Evolutionary conservation across 2,113 vertebrate species (phyloP).

Genomic region (Lutjanus erythropterus): DNA sequence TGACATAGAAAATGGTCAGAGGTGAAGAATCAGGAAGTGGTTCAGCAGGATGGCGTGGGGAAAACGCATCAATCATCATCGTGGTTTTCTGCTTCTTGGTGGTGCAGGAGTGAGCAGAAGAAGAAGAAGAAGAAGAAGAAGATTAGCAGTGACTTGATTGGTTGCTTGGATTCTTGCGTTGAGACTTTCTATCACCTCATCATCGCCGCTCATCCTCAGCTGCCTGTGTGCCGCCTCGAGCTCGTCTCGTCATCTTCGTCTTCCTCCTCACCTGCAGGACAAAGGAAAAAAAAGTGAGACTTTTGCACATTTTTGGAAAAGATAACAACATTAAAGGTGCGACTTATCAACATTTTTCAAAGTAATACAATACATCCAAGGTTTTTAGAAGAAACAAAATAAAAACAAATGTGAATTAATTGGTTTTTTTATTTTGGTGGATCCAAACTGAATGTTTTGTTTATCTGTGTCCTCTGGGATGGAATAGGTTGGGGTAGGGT

Average conservation of each 20-base stretch:
- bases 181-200: conserved; percentile 78
- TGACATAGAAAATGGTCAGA: conserved; percentile 62
- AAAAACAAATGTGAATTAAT: too few relatives aligned
- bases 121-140: conserved; percentile 11
- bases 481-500: too few relatives aligned
- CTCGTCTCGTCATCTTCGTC: conserved; percentile 96
- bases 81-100: conserved; percentile 97
- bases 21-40: conserved; percentile 76
- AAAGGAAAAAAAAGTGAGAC: not conserved
- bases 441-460: too few relatives aligned
- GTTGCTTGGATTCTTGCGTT: fast-evolving
- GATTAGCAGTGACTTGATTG: fast-evolving
- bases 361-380: too few relatives aligned
- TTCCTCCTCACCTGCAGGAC: conserved; percentile 90
- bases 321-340: too few relatives aligned
- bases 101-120: too few relatives aligned
- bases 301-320: fast-evolving
- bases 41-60: conserved; percentile 73
- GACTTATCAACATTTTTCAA: too few relatives aligned
- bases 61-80: conserved; percentile 91
- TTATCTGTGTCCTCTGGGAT: too few relatives aligned
- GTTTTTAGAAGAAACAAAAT: too few relatives aligned
- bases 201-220: conserved; percentile 92
- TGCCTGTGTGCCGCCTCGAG: conserved; percentile 90
- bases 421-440: too few relatives aligned